Evolutionary conservation across 2,113 vertebrate genomes (phyloP).

Genomic region (Peromyscus maniculatus): DNA sequence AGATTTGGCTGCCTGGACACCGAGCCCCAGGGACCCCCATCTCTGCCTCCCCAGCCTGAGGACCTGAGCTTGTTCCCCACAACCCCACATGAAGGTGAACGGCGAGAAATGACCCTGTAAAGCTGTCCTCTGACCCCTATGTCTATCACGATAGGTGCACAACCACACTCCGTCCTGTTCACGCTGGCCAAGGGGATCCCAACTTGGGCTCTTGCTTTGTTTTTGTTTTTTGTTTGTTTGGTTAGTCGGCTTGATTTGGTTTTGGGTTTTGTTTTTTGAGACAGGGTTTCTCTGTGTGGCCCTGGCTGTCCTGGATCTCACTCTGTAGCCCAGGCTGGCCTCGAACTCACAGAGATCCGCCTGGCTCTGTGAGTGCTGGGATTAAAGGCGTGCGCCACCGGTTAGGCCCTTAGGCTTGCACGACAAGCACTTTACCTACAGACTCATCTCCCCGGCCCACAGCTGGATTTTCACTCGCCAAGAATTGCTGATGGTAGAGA

Average conservation of each 20-base stretch:
- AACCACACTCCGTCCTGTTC: too few relatives aligned
- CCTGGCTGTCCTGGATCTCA: neutral
- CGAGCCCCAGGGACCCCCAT: too few relatives aligned
- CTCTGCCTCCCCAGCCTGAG: neutral
- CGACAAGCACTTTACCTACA: neutral
- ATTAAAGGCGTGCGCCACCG: neutral
- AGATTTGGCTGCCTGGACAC: neutral
- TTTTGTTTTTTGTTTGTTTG: neutral
- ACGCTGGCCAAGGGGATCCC: too few relatives aligned
- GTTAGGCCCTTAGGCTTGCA: neutral
- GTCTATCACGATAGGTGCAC: neutral
- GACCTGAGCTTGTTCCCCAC: neutral
- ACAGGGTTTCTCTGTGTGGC: neutral
- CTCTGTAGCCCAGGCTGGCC: neutral
- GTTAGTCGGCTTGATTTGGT: neutral
- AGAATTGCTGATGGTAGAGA: neutral
- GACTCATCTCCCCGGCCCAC: neutral
- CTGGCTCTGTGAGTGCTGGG: neutral
- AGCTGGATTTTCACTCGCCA: neutral
- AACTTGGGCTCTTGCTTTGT: neutral
- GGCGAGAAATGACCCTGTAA: neutral
- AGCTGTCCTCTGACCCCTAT: neutral
- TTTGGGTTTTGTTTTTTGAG: neutral
- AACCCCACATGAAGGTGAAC: neutral
- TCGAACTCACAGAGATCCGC: neutral